Percentiles rank a stretch among this genome's conserved stretches.
These are phyloP conservation scores for Labia minor DNA, from an alignment of 2,888 invertebrate species.

Conservation along the genomic window DNA sequence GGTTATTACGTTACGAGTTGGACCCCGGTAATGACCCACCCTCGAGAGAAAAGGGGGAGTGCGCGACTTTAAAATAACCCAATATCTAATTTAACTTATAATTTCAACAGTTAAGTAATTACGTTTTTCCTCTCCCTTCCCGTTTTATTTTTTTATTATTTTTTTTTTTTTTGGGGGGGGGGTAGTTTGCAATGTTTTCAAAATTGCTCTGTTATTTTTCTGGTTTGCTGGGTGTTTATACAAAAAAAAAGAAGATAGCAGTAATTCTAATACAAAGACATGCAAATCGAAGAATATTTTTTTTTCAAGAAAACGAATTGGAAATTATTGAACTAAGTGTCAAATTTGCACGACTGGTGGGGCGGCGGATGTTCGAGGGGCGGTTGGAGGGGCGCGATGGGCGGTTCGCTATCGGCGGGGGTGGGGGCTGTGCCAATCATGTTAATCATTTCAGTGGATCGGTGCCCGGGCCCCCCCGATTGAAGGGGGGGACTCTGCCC, in stretches of 20 bases:
- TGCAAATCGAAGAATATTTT: background rate
- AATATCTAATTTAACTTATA: constrained; percentile 13
- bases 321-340: background rate
- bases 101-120: constrained; percentile 13
- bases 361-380: constrained; percentile 5
- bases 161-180: too few relatives aligned
- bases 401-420: constrained; percentile 13
- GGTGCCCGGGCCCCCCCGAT: background rate
- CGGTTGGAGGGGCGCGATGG: constrained; percentile 7
- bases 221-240: too few relatives aligned
- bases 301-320: background rate
- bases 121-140: background rate
- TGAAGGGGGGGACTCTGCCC: background rate
- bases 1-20: constrained; percentile 1
- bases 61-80: constrained; percentile 3
- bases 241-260: background rate
- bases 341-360: constrained; percentile 1
- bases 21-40: constrained; percentile 8
- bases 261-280: too few relatives aligned
- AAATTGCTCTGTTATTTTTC: background rate
- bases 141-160: too few relatives aligned
- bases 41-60: background rate
- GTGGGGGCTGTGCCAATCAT: constrained; percentile 7
- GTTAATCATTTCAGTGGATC: constrained; percentile 5
- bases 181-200: background rate